Base-by-base conservation (phyloP, 1,140 invertebrate genomes). In the Drosophila leontia region DNA sequence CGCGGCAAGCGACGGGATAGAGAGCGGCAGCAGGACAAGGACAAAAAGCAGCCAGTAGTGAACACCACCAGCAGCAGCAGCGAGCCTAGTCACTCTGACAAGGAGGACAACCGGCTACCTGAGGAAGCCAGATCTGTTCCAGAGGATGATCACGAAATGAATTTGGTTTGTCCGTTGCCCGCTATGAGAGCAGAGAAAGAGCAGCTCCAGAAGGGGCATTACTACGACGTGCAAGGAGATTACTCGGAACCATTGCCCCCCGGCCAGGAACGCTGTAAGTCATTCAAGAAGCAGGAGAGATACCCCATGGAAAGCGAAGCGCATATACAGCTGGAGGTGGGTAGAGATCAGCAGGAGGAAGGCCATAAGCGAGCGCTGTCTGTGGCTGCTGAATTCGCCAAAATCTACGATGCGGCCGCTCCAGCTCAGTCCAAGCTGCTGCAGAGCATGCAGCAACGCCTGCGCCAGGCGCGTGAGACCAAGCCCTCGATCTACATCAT, bases 401-500 rank as follows among this genome's bases (percentile, higher is more conserved):
- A 84, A 15, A 75, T 84, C 3, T 87, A 81, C 56, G 85, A 86
- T 0, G 77, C 77, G 7, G 84, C 85, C 5, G 68, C 84, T 4
- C 85, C 86, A 7, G 50, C 81, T 2, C 79, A 74, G 12, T 65
- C 45, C 3, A 63, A 67, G 2, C 23, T 90, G 26, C 72, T 88
- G 19, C 75, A 83, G 41, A 55, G 56, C 8, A 84, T 92, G 53
- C 85, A 92, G 51, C 61, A 72, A 48, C 82, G 86, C 23, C 61
- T 92, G 61, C 80, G 81, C 17, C 70, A 80, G 55, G 78, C 91
- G 23, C 91, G 91, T 19, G 80, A 91, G 56, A 58, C 80, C 2
- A 87, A 92, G 56, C 91, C 91, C 1, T 82, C 82, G 32, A 92
- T 92, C 17, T 92, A 80, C 51, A 92, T 92, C 42, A 86, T 92